A percentile compares a stretch with the other conserved stretches of the same genome.
Evolutionary conservation across 2,888 invertebrate species (phyloP).

Genomic region (Acleris holmiana): DNA sequence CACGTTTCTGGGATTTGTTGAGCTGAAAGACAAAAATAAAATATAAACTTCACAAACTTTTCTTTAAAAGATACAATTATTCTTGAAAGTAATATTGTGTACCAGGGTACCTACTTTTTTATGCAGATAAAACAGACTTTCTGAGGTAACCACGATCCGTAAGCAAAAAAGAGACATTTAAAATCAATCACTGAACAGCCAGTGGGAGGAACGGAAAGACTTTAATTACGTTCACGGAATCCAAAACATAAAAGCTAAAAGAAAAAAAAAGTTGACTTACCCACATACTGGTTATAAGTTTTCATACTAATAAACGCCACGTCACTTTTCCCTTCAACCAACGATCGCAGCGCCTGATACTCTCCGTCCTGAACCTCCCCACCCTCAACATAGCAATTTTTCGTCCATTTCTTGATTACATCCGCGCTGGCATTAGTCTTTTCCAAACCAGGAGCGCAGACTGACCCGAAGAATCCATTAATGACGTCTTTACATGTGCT

Average conservation of each 20-base stretch:
- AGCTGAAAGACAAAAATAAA: constrained; percentile 47
- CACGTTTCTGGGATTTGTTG: constrained; percentile 74
- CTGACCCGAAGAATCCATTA: constrained; percentile 86
- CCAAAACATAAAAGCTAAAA: neutral
- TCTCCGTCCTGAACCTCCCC: constrained; percentile 78
- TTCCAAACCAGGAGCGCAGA: constrained; percentile 84
- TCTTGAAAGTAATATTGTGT: too few species aligned
- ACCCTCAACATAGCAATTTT: constrained; percentile 62
- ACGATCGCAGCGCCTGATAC: constrained; percentile 86
- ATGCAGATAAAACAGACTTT: too few species aligned
- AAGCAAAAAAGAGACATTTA: too few species aligned
- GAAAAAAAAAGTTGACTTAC: constrained; percentile 60
- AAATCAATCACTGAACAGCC: too few species aligned
- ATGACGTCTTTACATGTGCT: constrained; percentile 69
- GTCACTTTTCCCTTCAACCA: constrained; percentile 88
- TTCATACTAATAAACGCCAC: constrained; percentile 90
- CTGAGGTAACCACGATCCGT: too few species aligned
- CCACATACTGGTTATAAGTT: constrained; percentile 85
- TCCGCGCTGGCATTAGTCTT: constrained; percentile 45
- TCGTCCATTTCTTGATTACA: constrained; percentile 51
- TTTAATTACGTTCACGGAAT: too few species aligned
- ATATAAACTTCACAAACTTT: neutral
- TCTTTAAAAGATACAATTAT: too few species aligned
- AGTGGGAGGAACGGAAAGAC: too few species aligned
- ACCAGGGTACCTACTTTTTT: too few species aligned